Base-by-base conservation (phyloP, 1,140 invertebrate species). In the Cydia splendana region DNA sequence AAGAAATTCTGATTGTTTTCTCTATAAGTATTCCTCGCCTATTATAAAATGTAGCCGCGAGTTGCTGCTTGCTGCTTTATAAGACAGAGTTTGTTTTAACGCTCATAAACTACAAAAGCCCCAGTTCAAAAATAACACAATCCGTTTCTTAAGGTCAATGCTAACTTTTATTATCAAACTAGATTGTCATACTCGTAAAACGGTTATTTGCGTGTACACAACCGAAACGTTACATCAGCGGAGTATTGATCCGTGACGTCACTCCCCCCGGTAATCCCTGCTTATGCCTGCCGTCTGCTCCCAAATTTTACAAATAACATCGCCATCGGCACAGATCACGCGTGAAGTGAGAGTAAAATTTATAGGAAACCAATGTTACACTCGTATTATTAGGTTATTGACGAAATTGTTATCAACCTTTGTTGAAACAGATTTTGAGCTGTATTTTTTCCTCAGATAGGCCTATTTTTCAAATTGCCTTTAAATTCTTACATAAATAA, bases 201-300 rank as follows among this genome's bases (percentile, higher is more conserved):
- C 15, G 67, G 67, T 71, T 71, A 24, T 42, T 71, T 42, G 67
- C 67, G 34, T 71, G 67, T 71, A 71, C 67, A 71, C 34, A 71
- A 30, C 67, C 67, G 34, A 71, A 71, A 71, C 65, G 78, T 81
- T 83, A 83, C 80, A 83, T 83, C 82, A 83, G 48, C 65, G 42
- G 30, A 57, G 76, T 87, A 90, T 89, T 82, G 89, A 89, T 87
- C 80, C n/a, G 80, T 91, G 89, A 91, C 89, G 89, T 91, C 89
- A 91, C 83, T n/a, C 77, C 75, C 78, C 77, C 51, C 76, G 51
- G 69, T 69, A 71, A 28, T 75, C 57, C 76, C 73, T 76, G 38
- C 20, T 65, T 53, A 57, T 71, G 15, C 67, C 65, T 34, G 34
- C 67, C 34, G 34, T 71, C 34, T 71, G 67, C 30, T 71, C 30